Base-by-base conservation (phyloP, 1,140 invertebrate species). In the Drosophila teissieri region DNA sequence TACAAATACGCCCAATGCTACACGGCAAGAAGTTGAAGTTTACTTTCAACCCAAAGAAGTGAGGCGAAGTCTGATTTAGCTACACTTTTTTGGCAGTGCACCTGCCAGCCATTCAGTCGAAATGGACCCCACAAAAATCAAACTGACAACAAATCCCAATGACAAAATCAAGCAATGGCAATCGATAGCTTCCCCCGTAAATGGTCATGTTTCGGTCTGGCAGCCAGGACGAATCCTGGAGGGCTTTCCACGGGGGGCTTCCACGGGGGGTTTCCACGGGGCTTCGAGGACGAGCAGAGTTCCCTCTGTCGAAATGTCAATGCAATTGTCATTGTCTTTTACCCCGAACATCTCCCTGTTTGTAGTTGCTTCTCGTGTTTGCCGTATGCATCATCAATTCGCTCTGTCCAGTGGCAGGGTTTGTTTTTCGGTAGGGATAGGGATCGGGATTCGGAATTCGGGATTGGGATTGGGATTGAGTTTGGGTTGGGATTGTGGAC, bases 81-180 rank as follows among this genome's bases (percentile, higher is more conserved):
- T 3, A 8, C 7, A 8, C 40, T 42, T 42, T 17, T 42, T 42
- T 3, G 7, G 0, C 42, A 45, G 53, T 72, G 57, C 27, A 63
- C 39, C 49, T 45, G 22, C 42, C 17, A 36, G 44, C 62, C 37
- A 24, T 24, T 24, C 31, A 22, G 11, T 69, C 49, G 65, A 55
- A 69, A 69, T 22, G 52, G 51, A 69, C 27, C 67, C 60, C 42
- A 77, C 84, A 77, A 89, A 88, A 88, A 88, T 88, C 84, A 82
- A 89, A 78, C 79, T 89, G 79, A 88, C 83, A 88, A 88, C 83
- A 83, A 83, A 89, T 88, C 83, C 83, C 84, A 83, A 88, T 88
- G 83, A 83, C 83, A 83, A 89, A 88, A 88, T 88, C 84, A 88
- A 88, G 83, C 79, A 88, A 88, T 73, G 82, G 83, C 79, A 88